Conservation (phyloP, 2,888 invertebrate genomes). For the Temnothorax ravouxi region DNA sequence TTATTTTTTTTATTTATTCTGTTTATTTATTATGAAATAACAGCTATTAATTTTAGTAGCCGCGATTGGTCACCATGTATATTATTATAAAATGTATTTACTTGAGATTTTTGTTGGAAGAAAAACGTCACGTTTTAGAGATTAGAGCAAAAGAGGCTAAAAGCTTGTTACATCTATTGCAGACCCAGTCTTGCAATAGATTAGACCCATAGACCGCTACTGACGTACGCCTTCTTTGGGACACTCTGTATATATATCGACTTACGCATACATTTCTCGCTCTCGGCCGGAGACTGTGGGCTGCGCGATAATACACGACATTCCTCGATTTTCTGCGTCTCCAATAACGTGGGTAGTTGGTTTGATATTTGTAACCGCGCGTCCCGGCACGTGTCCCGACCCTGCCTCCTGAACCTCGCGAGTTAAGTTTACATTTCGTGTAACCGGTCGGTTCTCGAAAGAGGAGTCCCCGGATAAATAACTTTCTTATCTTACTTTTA, state of each 20-base stretch:
- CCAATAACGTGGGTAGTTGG: constrained; percentile 78
- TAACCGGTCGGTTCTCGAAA: neutral
- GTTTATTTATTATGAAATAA: too few species aligned
- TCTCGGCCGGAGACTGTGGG: constrained; percentile 72
- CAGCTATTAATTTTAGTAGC: too few species aligned
- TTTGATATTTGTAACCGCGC: constrained; percentile 64
- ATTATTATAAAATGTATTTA: too few species aligned
- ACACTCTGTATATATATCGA: constrained; percentile 27
- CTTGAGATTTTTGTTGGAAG: neutral
- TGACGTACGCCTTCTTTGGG: constrained; percentile 1
- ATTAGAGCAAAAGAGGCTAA: neutral
- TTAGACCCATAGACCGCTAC: neutral
- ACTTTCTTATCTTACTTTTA: neutral
- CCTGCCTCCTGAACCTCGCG: neutral
- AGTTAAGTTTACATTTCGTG: neutral
- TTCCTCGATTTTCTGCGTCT: constrained; percentile 82
- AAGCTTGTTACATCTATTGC: neutral
- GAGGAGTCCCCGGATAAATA: neutral
- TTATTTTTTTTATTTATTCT: too few species aligned
- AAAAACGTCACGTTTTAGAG: neutral
- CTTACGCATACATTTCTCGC: constrained; percentile 66
- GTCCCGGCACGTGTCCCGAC: constrained; percentile 61
- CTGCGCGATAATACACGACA: constrained; percentile 80
- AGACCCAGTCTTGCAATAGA: neutral
- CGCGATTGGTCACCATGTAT: too few species aligned